Percentiles rank a stretch among this genome's conserved stretches.
These are phyloP conservation scores for Anseranas semipalmata DNA, from an alignment of 2,113 vertebrate species.

Conservation along the genomic window DNA sequence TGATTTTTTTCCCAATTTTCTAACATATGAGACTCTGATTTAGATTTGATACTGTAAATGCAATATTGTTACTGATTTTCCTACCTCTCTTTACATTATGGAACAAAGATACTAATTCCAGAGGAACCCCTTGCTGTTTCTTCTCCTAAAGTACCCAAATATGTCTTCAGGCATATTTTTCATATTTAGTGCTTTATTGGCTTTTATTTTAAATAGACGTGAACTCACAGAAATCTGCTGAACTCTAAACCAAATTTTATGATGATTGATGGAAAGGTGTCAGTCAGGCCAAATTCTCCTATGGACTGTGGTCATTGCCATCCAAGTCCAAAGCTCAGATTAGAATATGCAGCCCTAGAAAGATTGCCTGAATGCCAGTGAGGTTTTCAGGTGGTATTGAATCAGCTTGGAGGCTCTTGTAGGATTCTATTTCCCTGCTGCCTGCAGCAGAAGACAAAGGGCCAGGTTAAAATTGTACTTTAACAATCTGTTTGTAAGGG, in stretches of 20 bases:
- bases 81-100: background rate
- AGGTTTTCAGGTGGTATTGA: background rate
- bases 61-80: background rate
- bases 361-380: rapidly evolving
- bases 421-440: background rate
- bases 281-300: background rate
- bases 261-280: background rate
- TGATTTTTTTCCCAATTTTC: background rate
- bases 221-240: background rate
- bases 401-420: background rate
- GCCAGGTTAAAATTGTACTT: background rate
- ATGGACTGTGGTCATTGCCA: rapidly evolving
- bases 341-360: background rate
- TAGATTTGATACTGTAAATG: background rate
- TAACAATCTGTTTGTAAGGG: background rate
- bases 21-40: background rate
- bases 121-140: background rate
- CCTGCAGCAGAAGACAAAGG: background rate
- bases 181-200: background rate
- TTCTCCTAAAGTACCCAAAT: background rate
- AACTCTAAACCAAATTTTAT: background rate
- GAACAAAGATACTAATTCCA: background rate
- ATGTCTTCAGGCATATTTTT: background rate
- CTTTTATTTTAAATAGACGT: background rate
- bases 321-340: background rate